These are phyloP conservation scores for Bombus terrestris DNA, from an alignment of 1,140 invertebrate genomes.

Conservation along the genomic window DNA sequence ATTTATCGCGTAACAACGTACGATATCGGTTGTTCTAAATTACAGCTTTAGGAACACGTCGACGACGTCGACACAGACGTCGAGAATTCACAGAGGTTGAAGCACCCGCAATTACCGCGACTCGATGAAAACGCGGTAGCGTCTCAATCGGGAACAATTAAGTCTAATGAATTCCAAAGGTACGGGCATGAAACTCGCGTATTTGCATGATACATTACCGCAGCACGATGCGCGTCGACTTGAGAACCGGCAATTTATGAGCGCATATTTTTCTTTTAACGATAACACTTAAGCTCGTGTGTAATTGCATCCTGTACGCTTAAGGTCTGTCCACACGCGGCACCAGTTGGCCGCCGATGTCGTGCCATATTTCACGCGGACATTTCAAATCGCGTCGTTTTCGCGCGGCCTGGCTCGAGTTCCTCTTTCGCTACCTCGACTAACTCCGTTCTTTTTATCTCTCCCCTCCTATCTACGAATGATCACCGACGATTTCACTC, in stretches of 20 bases:
- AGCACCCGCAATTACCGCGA: neutral
- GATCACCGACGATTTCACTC: slow-evolving; percentile 69
- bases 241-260: slow-evolving; percentile 75
- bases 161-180: slow-evolving; percentile 42
- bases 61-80: neutral
- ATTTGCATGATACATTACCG: slow-evolving; percentile 46
- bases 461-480: slow-evolving; percentile 47
- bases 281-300: slow-evolving; percentile 76
- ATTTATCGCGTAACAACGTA: neutral
- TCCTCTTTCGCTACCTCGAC: neutral
- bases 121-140: slow-evolving; percentile 24
- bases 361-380: slow-evolving; percentile 31
- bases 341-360: neutral
- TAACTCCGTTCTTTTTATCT: neutral
- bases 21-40: neutral
- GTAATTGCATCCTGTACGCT: slow-evolving; percentile 80
- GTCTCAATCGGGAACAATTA: slow-evolving; percentile 43
- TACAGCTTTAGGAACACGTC: neutral
- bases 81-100: neutral
- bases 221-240: slow-evolving; percentile 32
- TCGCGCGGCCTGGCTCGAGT: neutral
- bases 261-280: slow-evolving; percentile 73
- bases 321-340: slow-evolving; percentile 54
- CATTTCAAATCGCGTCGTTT: neutral
- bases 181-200: slow-evolving; percentile 23